Percentiles rank a stretch among this genome's conserved stretches.
These are phyloP conservation scores for Macaca nemestrina DNA, from an alignment of 2,113 vertebrate genomes.

Conservation along the genomic window DNA sequence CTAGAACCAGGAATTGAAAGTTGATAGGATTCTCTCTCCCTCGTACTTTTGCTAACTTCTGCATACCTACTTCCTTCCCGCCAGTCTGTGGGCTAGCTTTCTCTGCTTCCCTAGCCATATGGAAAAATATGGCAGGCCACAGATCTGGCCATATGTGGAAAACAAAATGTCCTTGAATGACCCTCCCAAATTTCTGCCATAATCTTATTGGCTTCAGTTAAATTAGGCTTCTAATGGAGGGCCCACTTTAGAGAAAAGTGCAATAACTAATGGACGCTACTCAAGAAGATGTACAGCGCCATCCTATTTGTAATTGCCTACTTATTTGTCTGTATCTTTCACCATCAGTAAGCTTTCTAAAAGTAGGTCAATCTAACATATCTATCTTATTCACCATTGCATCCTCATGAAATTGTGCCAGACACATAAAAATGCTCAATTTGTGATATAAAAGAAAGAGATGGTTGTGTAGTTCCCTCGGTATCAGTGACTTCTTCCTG, in stretches of 20 bases:
- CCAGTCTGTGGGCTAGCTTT: not conserved
- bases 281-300: not conserved
- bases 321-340: not conserved
- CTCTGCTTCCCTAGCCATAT: not conserved
- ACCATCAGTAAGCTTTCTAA: conserved; percentile 13
- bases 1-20: not conserved
- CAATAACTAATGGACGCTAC: not conserved
- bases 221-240: not conserved
- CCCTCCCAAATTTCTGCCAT: not conserved
- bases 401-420: conserved; percentile 7
- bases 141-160: not conserved
- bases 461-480: not conserved
- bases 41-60: not conserved
- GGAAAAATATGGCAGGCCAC: not conserved
- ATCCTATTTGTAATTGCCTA: not conserved
- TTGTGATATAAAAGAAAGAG: not conserved
- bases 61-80: not conserved
- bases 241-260: not conserved
- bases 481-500: not conserved
- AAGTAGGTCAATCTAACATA: not conserved
- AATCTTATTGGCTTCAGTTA: not conserved
- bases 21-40: not conserved
- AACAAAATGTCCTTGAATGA: not conserved
- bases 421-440: not conserved
- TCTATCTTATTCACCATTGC: not conserved